These are phyloP conservation scores for Ceratotherium simum DNA, from an alignment of 2,113 vertebrate species.

Conservation along the genomic window DNA sequence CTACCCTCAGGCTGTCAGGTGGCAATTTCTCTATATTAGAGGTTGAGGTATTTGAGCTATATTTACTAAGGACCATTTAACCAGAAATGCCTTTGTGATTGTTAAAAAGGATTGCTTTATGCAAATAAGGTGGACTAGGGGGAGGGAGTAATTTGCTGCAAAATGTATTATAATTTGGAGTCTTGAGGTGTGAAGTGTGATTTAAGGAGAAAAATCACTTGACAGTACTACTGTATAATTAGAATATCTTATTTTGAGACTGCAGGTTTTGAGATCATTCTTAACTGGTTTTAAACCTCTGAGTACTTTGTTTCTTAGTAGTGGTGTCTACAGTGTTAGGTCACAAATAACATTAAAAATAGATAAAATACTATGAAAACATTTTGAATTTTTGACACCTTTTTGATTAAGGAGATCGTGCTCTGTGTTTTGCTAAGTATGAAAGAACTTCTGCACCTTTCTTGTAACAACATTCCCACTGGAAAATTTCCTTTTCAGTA, in stretches of 20 bases:
- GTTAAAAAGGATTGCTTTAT: slow-evolving; percentile 75
- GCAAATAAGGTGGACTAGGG: slow-evolving; percentile 76
- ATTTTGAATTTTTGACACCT: slow-evolving; percentile 52
- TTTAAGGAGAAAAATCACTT: slow-evolving; percentile 85
- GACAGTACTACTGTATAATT: slow-evolving; percentile 83
- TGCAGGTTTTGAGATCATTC: slow-evolving; percentile 59
- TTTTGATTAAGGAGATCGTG: slow-evolving; percentile 46
- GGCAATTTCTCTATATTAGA: slow-evolving; percentile 15
- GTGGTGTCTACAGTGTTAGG: slow-evolving; percentile 33
- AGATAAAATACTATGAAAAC: slow-evolving; percentile 56
- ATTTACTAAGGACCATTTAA: slow-evolving; percentile 78
- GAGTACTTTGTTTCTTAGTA: slow-evolving; percentile 63
- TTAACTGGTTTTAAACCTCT: slow-evolving; percentile 5
- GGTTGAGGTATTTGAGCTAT: slow-evolving; percentile 74
- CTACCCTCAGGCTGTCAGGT: neutral
- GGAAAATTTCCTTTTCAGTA: slow-evolving; percentile 53
- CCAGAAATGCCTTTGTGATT: slow-evolving; percentile 76
- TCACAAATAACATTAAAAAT: slow-evolving; percentile 49
- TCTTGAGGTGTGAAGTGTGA: slow-evolving; percentile 81
- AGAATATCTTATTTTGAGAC: slow-evolving; percentile 77
- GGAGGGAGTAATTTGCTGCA: slow-evolving; percentile 75
- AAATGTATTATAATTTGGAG: slow-evolving; percentile 81
- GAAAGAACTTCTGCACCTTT: slow-evolving; percentile 27
- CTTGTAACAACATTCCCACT: neutral
- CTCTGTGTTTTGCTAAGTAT: slow-evolving; percentile 37